Base-by-base conservation (phyloP, 1,140 invertebrate genomes). In the Melanaphis sacchari region DNA sequence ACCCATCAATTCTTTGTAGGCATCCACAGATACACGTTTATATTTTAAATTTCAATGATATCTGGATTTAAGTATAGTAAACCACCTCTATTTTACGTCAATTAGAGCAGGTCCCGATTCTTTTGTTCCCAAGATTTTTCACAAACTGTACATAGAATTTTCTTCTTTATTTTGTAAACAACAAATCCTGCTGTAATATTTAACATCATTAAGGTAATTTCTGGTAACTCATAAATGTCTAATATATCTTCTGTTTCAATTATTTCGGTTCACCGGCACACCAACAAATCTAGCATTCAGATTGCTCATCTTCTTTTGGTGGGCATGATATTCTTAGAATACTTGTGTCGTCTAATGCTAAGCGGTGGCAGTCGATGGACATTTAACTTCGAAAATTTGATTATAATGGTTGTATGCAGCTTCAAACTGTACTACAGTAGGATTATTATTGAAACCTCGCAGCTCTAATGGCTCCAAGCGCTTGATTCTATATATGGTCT, bases 311-410 rank as follows among this genome's bases (percentile, higher is more conserved):
- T n/a, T 31, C 3, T 76, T 76, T 76, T 76, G 31, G 2, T 76
- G 66, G 31, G 11, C 76, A 36, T n/a, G n/a, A 82, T 82, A 82
- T 38, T 82, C 76, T n/a, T 21, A 82, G 21, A 38, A 82, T 82
- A 22, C 36, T 36, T 38, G 76, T 82, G 36, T 82, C 6, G 36
- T 82, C 76, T 82, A 82, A 82, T 38, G 76, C 36, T 36, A 38
- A 36, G 76, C n/a, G 18, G n/a, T n/a, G n/a, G 36, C 76, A 38
- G n/a, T 82, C 15, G n/a, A 82, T 82, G 76, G 76, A 84, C 82
- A 41, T 41, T 84, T 84, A n/a, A 89, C 87, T 89, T 89, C 43
- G 21, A 46, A 43, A 89, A n/a, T n/a, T 89, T 46, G 5, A 89
- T 52, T 15, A 49, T 49, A 22, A 89, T 89, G 1, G 87, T 89